Base-by-base conservation (phyloP, 2,888 invertebrate genomes). In the Aporophyla lueneburgensis region DNA sequence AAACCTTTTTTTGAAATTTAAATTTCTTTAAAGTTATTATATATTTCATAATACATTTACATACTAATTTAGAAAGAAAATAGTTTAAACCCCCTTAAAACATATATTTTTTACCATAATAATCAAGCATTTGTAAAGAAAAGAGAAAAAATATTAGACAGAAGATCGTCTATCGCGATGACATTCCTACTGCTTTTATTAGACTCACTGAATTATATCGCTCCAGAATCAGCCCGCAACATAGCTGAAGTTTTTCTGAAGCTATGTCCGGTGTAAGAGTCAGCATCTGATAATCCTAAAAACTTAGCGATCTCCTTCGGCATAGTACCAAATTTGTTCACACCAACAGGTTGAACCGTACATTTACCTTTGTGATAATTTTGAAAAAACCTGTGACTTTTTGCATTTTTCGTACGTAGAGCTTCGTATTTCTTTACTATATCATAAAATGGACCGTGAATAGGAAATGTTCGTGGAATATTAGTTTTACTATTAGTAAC, bases 221-320 rank as follows among this genome's bases (percentile, higher is more conserved):
- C 27, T 40, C 6, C 24, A 43, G 27, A 49, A 43, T 43, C 16
- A 14, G 49, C 19, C 2, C 27, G 24, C 27, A 76, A 58, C 3
- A 10, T 24, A 51, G n/a, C 69, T 56, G 78, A 58, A 51, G 27
- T 78, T 78, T 6, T 51, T 58, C 43, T 69, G 51, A 58, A 76
- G 56, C n/a, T 68, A n/a, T 78, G 56, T 12, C 70, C 70, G 3
- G 78, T 76, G 43, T 58, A 76, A n/a, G 21, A 69, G 9, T 69
- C 58, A 16, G 76, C 78, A 51, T 70, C 51, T 51, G 70, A 70
- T 51, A 76, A 58, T 21, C n/a, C 3, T 27, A 76, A 58, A 78
- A 43, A 76, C 49, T 27, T 76, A 0, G 75, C 78, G 14, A 78
- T 69, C 33, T 76, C 56, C n/a, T 78, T 76, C 9, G 78, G 76